Evolutionary conservation across 1,140 invertebrate species (phyloP).

Genomic region (Drosophila orosa): DNA sequence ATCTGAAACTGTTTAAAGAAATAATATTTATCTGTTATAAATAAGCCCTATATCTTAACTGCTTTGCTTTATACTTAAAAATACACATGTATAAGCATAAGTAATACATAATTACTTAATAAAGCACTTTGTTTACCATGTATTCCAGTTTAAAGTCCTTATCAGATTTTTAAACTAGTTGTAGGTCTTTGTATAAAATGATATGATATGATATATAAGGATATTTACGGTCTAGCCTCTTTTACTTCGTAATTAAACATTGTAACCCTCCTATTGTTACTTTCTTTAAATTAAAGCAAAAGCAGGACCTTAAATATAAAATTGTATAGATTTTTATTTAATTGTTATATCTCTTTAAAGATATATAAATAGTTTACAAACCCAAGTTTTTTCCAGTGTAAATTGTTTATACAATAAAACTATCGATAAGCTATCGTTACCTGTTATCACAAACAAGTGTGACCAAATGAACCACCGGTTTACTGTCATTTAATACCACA

Average conservation of each 20-base stretch:
- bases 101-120: too few species aligned
- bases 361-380: neutral
- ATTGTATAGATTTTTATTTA: too few species aligned
- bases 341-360: neutral
- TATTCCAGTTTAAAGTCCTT: neutral
- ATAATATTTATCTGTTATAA: neutral
- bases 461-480: neutral
- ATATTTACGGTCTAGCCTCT: neutral
- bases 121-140: too few species aligned
- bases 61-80: too few species aligned
- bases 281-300: neutral
- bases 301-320: neutral
- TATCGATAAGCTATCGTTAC: conserved; percentile 3
- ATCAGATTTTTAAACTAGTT: neutral
- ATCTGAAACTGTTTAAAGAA: neutral
- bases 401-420: neutral
- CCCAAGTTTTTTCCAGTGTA: neutral
- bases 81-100: too few species aligned
- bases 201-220: too few species aligned
- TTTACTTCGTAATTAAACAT: neutral
- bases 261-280: too few species aligned
- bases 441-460: conserved; percentile 1
- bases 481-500: neutral
- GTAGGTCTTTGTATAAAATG: neutral
- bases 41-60: too few species aligned